These are phyloP conservation scores for Poecilia latipinna DNA, from an alignment of 2,113 vertebrate species.

Conservation along the genomic window DNA sequence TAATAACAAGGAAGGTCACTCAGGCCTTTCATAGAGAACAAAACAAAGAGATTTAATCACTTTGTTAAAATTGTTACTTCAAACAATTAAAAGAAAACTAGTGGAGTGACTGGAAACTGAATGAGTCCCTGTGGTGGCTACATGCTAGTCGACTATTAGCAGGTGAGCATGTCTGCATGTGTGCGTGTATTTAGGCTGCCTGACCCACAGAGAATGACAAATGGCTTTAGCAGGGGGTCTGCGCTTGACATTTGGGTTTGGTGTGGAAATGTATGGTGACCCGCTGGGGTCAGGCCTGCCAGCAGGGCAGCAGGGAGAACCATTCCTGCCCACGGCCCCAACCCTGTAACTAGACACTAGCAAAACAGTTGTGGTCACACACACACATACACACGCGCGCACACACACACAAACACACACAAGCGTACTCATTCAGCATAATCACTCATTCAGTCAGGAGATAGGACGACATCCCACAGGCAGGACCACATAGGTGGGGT, in stretches of 20 bases:
- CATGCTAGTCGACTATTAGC: conserved; percentile 14
- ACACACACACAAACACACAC: not conserved
- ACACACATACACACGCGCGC: conserved; percentile 16
- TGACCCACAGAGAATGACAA: conserved; percentile 73
- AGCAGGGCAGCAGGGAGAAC: conserved; percentile 59
- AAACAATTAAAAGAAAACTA: not conserved
- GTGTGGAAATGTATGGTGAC: conserved; percentile 77
- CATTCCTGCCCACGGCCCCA: conserved; percentile 66
- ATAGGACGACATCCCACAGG: conserved; percentile 60
- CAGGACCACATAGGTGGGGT: conserved; percentile 64
- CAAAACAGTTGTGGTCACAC: conserved; percentile 58
- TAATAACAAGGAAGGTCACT: not conserved
- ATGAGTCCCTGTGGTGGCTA: no score
- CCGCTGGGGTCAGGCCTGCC: conserved; percentile 71
- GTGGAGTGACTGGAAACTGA: no score
- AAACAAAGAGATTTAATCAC: not conserved
- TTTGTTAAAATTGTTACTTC: conserved; percentile 5
- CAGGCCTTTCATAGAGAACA: conserved; percentile 26
- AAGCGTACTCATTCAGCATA: conserved; percentile 18
- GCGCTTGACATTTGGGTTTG: conserved; percentile 74
- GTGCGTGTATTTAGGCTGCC: conserved; percentile 26
- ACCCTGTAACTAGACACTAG: conserved; percentile 72
- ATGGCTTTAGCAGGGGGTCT: conserved; percentile 67
- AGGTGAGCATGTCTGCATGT: conserved; percentile 46
- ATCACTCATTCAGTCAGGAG: conserved; percentile 56